Evolutionary conservation across 2,113 vertebrate species (phyloP), one percentile per base, ranked within the genome.

Genomic region (Falco punctatus): DNA sequence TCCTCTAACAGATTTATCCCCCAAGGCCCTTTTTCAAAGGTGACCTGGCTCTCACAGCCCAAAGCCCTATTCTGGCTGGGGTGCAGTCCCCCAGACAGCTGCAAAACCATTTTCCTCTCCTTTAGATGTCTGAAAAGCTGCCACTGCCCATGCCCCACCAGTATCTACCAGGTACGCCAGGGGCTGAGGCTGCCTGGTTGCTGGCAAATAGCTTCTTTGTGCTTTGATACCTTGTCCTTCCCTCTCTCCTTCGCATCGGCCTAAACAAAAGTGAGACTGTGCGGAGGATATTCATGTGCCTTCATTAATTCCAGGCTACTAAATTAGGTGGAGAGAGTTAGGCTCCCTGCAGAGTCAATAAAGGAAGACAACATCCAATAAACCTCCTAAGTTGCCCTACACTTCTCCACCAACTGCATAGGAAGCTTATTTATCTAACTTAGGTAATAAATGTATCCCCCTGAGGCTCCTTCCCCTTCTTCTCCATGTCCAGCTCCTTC

Each of bases 291-390:
- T 82, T 88, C 44, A 61, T 0, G 2, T 44, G 35, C 40, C 44
- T 88, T 92, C 75, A 80, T 94, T 91, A 83, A 90, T 82, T 88
- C 71, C 57, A 82, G 62, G 44, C 32, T 75, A 51, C 81, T 67
- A 90, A 92, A 88, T 86, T 52, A 80, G 38, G 19, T 66, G 57
- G 44, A 90, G 32, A 2, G 5, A 82, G 19, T 82, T 86, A 51
- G 62, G 74, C 57, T 90, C 44, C 74, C 52, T 88, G 59, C 61
- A 88, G 81, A 88, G 48, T 42, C 82, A 72, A 21, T 55, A 85
- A 70, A 85, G 51, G 74, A 91, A 92, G 82, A 81, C 1, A 5
- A 49, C 32, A 80, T 51, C 32, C 82, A 75, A 79, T 75, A 90
- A 95, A 72, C 57, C 22, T 82, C n/a, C 70, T 55, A 80, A 65